Conservation (phyloP, 2,888 invertebrate genomes). For the Lepidocyrtoides sp. region DNA sequence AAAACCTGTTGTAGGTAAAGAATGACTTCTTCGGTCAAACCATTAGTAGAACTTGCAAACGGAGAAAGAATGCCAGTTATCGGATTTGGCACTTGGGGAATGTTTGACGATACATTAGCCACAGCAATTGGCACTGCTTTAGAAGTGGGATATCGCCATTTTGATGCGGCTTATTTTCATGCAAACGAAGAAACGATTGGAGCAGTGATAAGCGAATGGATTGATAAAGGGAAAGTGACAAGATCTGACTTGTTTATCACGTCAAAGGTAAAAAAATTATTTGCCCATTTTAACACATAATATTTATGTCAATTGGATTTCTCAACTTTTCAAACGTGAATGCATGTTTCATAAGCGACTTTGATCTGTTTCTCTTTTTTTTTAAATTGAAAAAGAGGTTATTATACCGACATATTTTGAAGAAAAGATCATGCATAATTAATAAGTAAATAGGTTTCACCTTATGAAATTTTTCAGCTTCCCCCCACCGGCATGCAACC, state of each 20-base stretch:
- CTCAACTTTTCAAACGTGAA: too few species aligned
- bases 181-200: slow-evolving; percentile 86
- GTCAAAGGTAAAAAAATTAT: slow-evolving; percentile 86
- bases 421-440: not conserved
- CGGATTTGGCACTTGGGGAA: slow-evolving; percentile 86
- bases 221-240: slow-evolving; percentile 86
- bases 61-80: slow-evolving; percentile 90
- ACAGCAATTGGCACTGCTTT: slow-evolving; percentile 85
- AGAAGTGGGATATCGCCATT: slow-evolving; percentile 86
- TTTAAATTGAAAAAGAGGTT: too few species aligned
- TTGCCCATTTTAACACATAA: too few species aligned
- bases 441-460: not conserved
- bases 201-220: slow-evolving; percentile 85
- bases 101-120: slow-evolving; percentile 65
- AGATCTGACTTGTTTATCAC: slow-evolving; percentile 86
- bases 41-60: slow-evolving; percentile 55
- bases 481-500: slow-evolving; percentile 84
- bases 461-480: too few species aligned
- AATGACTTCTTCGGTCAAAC: slow-evolving; percentile 63
- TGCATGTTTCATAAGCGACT: not conserved
- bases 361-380: not conserved
- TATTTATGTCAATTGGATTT: too few species aligned
- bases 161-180: slow-evolving; percentile 86
- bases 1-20: too few species aligned
- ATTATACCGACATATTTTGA: too few species aligned